These are phyloP conservation scores for mouse (Mus musculus) DNA, from an alignment of 2,113 vertebrate species.

Conservation along the genomic window GRCm39 chr4:21898001-21898500, in stretches of 20 bases:
- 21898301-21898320: background rate
- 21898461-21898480: background rate
- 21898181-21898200: constrained; percentile 1
- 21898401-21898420: background rate
- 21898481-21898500: constrained; percentile 28
- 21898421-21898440: background rate
- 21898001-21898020: constrained; percentile 25
- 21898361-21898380: constrained; percentile 29
- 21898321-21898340: constrained; percentile 44
- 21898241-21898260: background rate
- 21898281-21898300: constrained; percentile 24
- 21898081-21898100: background rate
- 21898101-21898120: constrained; percentile 41
- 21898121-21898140: background rate
- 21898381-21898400: background rate
- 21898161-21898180: constrained; percentile 7
- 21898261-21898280: constrained; percentile 34
- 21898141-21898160: constrained; percentile 35
- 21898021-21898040: constrained; percentile 15
- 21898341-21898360: background rate
- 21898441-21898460: background rate
- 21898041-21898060: constrained; percentile 32
- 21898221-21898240: background rate
- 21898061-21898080: background rate
- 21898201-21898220: background rate